A percentile compares a stretch with the other conserved stretches of the same genome.
Conservation (phyloP, 64 coral and sea anemone species). For the Dendrophyllia cribrosa region DNA sequence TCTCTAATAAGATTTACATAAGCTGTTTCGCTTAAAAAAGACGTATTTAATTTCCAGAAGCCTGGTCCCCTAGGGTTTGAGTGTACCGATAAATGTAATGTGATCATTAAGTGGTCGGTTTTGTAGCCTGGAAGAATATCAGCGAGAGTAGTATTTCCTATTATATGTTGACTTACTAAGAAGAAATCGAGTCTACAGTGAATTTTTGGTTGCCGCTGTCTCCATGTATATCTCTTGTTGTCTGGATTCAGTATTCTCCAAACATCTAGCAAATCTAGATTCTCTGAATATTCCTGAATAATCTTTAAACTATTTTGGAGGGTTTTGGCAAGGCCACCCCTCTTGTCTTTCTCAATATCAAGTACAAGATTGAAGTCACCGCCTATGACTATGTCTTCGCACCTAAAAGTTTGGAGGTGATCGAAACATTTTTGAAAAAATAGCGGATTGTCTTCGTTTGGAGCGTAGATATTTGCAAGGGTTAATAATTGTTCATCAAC, state of each 20-base stretch:
- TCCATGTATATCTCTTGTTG: conserved; percentile 18
- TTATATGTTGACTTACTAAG: conserved; percentile 19
- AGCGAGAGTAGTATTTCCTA: neutral
- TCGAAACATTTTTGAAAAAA: conserved; percentile 4
- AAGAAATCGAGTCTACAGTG: conserved; percentile 36
- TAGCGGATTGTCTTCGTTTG: too few relatives aligned
- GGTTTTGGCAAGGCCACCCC: too few relatives aligned
- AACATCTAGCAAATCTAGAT: conserved; percentile 5
- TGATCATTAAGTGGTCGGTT: too few relatives aligned
- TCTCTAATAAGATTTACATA: too few relatives aligned
- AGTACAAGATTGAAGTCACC: too few relatives aligned
- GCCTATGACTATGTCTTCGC: too few relatives aligned
- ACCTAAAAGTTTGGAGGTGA: neutral
- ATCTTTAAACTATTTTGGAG: too few relatives aligned
- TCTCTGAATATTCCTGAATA: neutral
- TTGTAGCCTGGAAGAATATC: conserved; percentile 25
- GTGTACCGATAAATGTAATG: too few relatives aligned
- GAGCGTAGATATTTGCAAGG: conserved; percentile 20
- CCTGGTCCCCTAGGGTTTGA: too few relatives aligned
- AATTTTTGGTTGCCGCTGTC: neutral
- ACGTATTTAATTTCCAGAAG: too few relatives aligned
- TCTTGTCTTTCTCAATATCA: too few relatives aligned
- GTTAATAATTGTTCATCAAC: neutral
- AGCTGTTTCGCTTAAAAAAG: too few relatives aligned
- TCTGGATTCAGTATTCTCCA: conserved; percentile 31